A percentile compares a stretch with the other conserved stretches of the same genome.
phyloP scores from a whole-genome alignment of 2,113 vertebrate species.

The Orientallactaga bullata region DNA sequence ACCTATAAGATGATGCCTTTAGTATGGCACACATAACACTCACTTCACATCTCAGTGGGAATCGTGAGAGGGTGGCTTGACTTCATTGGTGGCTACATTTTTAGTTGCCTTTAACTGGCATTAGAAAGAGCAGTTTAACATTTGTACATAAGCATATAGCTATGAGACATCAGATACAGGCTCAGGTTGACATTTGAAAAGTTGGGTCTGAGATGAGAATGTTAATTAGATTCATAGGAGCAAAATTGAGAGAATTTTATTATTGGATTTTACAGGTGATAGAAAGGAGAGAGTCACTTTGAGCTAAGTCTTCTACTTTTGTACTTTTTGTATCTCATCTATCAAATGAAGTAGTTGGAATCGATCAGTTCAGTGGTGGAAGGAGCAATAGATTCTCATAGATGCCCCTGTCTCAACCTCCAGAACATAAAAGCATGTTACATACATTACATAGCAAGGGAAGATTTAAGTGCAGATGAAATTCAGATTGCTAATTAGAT shows the following conservation, averaged over 20 bases:
- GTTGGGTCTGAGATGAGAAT: not conserved
- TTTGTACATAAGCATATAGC: not conserved
- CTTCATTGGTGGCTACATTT: not conserved
- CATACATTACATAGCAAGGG: not conserved
- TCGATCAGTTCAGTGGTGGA: not conserved
- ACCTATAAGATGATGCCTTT: not conserved
- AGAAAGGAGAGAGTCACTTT: not conserved
- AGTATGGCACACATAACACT: not conserved
- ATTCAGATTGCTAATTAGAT: not conserved
- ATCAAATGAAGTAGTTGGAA: not conserved
- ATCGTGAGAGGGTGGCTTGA: not conserved
- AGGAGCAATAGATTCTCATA: not conserved
- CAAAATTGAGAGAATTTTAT: not conserved
- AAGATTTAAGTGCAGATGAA: not conserved
- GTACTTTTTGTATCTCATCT: not conserved
- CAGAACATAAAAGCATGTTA: not conserved
- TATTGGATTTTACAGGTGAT: conserved; percentile 19
- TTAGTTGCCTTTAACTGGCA: conserved; percentile 9
- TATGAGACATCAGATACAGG: not conserved
- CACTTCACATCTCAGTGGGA: not conserved
- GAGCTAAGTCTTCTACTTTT: not conserved
- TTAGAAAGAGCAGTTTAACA: not conserved
- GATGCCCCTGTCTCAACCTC: not conserved
- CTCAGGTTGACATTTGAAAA: not conserved
- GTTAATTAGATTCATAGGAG: not conserved